Conservation (phyloP, 2,888 invertebrate species). For the Coremacera marginata region DNA sequence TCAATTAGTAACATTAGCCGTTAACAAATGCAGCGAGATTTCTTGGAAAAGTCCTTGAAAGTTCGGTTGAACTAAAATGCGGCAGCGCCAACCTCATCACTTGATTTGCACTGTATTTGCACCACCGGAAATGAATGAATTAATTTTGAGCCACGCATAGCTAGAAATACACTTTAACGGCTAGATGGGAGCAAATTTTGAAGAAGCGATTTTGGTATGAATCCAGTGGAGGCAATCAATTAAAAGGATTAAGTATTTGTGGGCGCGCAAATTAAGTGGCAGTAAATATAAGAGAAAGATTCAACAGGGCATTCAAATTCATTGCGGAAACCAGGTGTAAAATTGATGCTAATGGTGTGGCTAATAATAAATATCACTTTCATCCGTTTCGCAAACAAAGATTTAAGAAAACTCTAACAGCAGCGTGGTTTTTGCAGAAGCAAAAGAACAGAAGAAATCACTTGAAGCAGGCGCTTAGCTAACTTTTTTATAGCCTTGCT, state of each 20-base stretch:
- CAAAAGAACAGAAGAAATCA: too few species aligned
- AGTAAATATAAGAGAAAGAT: too few species aligned
- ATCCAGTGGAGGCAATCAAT: conserved; percentile 51
- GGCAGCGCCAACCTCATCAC: background rate
- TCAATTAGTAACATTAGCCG: conserved; percentile 56
- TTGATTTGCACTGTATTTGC: too few species aligned
- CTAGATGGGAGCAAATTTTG: conserved; percentile 36
- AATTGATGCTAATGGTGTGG: too few species aligned
- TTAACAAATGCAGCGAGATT: background rate
- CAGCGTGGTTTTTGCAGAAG: too few species aligned
- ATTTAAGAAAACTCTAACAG: too few species aligned
- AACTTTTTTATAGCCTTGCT: too few species aligned
- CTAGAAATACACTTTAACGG: background rate
- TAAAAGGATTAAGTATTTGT: conserved; percentile 39
- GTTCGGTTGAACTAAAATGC: background rate
- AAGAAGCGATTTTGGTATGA: conserved; percentile 44
- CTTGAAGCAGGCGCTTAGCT: too few species aligned
- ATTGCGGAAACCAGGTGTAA: too few species aligned
- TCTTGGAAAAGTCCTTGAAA: background rate
- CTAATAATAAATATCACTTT: too few species aligned
- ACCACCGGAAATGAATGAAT: conserved; percentile 39
- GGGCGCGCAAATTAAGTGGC: background rate
- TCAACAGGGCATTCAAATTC: too few species aligned
- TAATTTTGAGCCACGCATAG: conserved; percentile 28
- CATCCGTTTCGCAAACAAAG: too few species aligned